These are phyloP conservation scores for Hirtodrosophila alboralis DNA, from an alignment of 2,888 invertebrate species.

Conservation along the genomic window DNA sequence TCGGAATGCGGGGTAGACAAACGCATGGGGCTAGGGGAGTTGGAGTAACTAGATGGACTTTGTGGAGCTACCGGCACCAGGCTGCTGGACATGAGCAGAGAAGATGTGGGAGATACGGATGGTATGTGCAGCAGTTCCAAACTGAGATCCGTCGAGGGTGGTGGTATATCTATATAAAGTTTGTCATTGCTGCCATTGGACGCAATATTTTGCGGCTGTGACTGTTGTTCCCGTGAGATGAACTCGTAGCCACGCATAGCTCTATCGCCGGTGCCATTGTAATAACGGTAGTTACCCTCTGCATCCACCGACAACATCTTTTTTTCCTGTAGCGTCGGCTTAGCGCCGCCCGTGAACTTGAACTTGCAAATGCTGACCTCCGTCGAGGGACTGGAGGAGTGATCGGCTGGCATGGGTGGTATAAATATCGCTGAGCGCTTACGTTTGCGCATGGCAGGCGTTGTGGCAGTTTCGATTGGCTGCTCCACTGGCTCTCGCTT, in stretches of 20 bases:
- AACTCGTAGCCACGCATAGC: conserved; percentile 88
- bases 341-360: conserved; percentile 95
- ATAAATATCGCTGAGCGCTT: conserved; percentile 94
- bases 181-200: conserved; percentile 83
- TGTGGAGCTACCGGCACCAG: conserved; percentile 61
- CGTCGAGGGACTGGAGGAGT: conserved; percentile 90
- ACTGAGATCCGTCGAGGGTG: conserved; percentile 82
- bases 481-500: conserved; percentile 43
- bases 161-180: conserved; percentile 79
- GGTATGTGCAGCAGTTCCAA: conserved; percentile 83
- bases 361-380: conserved; percentile 97
- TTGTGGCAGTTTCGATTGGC: conserved; percentile 55
- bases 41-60: conserved; percentile 55
- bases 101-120: conserved; percentile 79
- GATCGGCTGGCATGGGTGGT: conserved; percentile 91
- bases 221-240: conserved; percentile 88
- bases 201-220: conserved; percentile 26
- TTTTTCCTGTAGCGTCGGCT: conserved; percentile 94
- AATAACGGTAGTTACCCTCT: conserved; percentile 94
- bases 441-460: conserved; percentile 47
- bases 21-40: conserved; percentile 43
- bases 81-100: conserved; percentile 59
- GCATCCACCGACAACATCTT: conserved; percentile 96
- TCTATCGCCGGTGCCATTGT: conserved; percentile 93
- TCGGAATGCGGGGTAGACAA: conserved; percentile 22